Percentiles rank a stretch among this genome's conserved stretches.
Conservation (phyloP, 1,140 invertebrate species). For the Aphaenogaster rudis region DNA sequence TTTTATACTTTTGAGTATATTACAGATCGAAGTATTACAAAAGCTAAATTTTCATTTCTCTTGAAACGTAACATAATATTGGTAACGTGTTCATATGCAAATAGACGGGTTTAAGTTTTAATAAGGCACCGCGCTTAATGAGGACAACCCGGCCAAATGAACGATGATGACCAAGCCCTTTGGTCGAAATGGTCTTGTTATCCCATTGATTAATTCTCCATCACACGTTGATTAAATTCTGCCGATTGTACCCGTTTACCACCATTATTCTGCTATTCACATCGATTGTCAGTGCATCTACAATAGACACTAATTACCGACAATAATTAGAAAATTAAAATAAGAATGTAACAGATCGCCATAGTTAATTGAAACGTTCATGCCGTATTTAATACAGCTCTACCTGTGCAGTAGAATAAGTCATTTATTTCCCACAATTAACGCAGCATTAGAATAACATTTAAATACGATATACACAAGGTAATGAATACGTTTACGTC, state of each 20-base stretch:
- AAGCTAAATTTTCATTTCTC: neutral
- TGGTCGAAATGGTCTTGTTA: slow-evolving; percentile 35
- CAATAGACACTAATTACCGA: slow-evolving; percentile 32
- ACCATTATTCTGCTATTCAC: slow-evolving; percentile 30
- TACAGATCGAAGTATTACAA: neutral
- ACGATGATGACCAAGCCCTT: slow-evolving; percentile 27
- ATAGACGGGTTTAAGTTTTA: neutral
- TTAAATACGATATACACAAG: slow-evolving; percentile 14
- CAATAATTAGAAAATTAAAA: slow-evolving; percentile 49
- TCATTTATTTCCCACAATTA: slow-evolving; percentile 31
- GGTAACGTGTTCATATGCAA: neutral
- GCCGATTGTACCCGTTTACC: slow-evolving; percentile 42
- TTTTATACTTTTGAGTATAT: neutral
- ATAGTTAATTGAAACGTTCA: slow-evolving; percentile 7
- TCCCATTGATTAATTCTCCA: slow-evolving; percentile 46
- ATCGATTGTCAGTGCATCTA: slow-evolving; percentile 21
- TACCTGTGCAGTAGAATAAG: neutral
- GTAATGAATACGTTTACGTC: neutral
- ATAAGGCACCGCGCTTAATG: slow-evolving; percentile 34
- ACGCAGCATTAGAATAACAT: neutral
- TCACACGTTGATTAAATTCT: slow-evolving; percentile 47
- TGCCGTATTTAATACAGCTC: neutral
- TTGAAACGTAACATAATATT: neutral
- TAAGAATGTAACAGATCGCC: slow-evolving; percentile 12
- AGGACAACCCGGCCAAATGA: slow-evolving; percentile 2